These are phyloP conservation scores for Eupithecia abbreviata DNA, from an alignment of 2,888 invertebrate genomes.

Conservation along the genomic window DNA sequence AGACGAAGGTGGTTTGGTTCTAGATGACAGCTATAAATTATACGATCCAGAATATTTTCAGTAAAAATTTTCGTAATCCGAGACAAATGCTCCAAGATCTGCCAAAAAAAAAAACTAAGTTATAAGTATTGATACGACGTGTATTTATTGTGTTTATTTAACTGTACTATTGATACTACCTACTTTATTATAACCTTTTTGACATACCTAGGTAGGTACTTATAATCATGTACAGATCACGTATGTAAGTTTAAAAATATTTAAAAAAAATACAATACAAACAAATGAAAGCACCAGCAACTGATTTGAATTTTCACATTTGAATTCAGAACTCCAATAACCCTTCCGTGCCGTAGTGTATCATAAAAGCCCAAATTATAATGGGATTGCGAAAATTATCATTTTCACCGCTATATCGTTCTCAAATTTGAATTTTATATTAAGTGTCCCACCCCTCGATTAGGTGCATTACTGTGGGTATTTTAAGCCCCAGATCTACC, in stretches of 20 bases:
- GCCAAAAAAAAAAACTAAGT: too few relatives aligned
- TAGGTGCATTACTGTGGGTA: conserved; percentile 45
- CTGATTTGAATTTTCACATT: conserved; percentile 30
- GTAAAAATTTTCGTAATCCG: too few relatives aligned
- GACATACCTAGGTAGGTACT: too few relatives aligned
- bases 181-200: too few relatives aligned
- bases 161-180: too few relatives aligned
- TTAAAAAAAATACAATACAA: not conserved
- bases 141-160: too few relatives aligned
- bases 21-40: not conserved
- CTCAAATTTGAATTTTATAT: conserved; percentile 62
- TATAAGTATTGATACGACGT: too few relatives aligned
- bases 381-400: conserved; percentile 46
- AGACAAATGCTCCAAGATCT: too few relatives aligned
- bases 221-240: too few relatives aligned
- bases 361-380: conserved; percentile 37
- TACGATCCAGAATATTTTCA: too few relatives aligned
- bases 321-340: conserved; percentile 29
- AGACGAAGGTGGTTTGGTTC: too few relatives aligned
- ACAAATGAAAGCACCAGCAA: not conserved
- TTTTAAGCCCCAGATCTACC: conserved; percentile 41
- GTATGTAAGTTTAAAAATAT: too few relatives aligned
- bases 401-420: conserved; percentile 45
- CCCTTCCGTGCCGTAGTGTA: conserved; percentile 42
- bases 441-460: conserved; percentile 50